Conservation (phyloP, 2,113 vertebrate genomes). For the Felis chaus region DNA sequence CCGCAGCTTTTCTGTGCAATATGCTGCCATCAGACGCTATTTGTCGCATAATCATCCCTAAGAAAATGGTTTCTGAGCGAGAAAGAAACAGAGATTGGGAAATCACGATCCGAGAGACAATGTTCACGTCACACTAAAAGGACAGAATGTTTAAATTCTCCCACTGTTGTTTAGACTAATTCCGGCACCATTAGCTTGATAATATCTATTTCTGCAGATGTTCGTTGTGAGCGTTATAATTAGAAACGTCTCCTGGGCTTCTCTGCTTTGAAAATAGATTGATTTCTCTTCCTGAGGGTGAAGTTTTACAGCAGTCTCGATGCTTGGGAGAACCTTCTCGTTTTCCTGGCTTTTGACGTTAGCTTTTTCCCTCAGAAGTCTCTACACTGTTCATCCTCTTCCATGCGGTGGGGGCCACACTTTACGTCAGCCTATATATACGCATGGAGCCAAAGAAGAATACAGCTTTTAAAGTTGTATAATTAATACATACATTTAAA, state of each 20-base stretch:
- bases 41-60: neutral
- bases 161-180: conserved; percentile 57
- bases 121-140: neutral
- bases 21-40: neutral
- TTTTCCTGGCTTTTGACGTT: neutral
- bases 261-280: conserved; percentile 75
- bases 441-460: neutral
- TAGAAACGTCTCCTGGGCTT: conserved; percentile 78
- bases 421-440: neutral
- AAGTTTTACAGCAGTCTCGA: conserved; percentile 21
- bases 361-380: conserved; percentile 7
- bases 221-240: conserved; percentile 74
- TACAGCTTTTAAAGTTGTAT: neutral
- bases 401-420: neutral
- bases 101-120: neutral
- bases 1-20: neutral
- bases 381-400: neutral
- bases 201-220: conserved; percentile 78
- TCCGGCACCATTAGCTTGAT: conserved; percentile 64
- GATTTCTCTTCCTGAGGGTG: conserved; percentile 66
- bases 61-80: conserved; percentile 29
- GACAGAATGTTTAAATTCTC: conserved; percentile 31
- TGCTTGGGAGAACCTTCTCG: conserved; percentile 25
- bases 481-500: conserved; percentile 32
- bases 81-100: neutral